Conservation (phyloP, 2,888 invertebrate species). For the Dryococelus australis region DNA sequence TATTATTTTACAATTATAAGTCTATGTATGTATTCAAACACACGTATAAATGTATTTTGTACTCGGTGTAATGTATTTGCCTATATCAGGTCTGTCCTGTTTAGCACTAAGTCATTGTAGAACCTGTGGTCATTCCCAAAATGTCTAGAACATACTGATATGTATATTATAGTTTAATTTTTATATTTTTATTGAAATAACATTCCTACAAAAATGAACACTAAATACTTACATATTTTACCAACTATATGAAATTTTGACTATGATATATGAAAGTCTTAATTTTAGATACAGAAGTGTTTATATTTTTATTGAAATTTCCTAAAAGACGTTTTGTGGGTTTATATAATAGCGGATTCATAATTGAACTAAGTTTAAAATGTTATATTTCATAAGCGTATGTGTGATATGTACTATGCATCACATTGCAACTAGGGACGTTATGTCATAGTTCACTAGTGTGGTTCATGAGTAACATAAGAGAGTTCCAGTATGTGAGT, state of each 20-base stretch:
- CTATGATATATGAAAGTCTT: not conserved
- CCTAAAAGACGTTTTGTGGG: not conserved
- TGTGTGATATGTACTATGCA: not conserved
- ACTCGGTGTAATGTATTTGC: not conserved
- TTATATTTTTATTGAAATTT: slow-evolving; percentile 4
- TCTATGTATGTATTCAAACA: not conserved
- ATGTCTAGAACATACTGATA: not conserved
- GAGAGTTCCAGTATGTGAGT: no score
- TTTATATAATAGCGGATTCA: not conserved
- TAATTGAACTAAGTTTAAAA: not conserved
- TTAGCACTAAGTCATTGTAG: not conserved
- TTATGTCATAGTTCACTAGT: not conserved
- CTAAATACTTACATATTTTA: not conserved
- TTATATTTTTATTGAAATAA: slow-evolving; percentile 7
- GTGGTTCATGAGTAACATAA: not conserved
- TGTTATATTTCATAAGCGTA: not conserved
- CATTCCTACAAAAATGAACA: not conserved
- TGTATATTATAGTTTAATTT: not conserved
- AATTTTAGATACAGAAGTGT: not conserved
- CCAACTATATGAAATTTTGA: slow-evolving; percentile 1
- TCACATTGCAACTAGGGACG: not conserved
- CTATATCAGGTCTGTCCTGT: not conserved
- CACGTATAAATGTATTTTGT: not conserved
- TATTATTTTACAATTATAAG: not conserved
- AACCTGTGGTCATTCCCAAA: not conserved